These are phyloP conservation scores for Tipula unca DNA, from an alignment of 2,888 invertebrate genomes.

Conservation along the genomic window DNA sequence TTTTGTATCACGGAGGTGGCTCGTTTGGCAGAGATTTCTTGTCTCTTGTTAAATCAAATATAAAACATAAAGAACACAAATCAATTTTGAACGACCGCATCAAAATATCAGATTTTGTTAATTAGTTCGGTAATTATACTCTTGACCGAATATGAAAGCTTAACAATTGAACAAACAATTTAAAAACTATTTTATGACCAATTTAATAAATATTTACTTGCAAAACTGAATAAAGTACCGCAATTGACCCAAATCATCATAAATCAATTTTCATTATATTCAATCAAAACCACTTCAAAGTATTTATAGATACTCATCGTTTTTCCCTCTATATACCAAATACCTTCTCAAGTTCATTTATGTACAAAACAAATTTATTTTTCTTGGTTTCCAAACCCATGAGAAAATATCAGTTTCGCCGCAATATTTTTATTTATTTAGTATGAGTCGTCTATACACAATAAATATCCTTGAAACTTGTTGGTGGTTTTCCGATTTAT, in stretches of 20 bases:
- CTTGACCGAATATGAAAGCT: too few relatives aligned
- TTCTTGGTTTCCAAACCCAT: not conserved
- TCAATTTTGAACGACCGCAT: too few relatives aligned
- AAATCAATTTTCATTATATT: not conserved
- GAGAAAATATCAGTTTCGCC: not conserved
- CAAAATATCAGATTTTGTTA: too few relatives aligned
- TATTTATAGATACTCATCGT: not conserved
- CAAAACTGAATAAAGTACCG: not conserved
- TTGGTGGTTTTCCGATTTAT: too few relatives aligned
- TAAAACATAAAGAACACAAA: too few relatives aligned
- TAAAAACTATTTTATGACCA: not conserved
- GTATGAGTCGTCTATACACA: not conserved
- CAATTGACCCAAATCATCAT: not conserved
- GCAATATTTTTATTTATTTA: not conserved
- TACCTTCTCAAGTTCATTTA: not conserved
- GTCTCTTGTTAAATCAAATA: too few relatives aligned
- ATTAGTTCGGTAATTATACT: too few relatives aligned
- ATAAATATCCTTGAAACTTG: not conserved
- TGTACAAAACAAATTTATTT: not conserved
- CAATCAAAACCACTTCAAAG: not conserved
- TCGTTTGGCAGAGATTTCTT: too few relatives aligned
- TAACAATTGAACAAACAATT: too few relatives aligned
- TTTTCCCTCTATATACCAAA: not conserved
- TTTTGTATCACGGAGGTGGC: too few relatives aligned
- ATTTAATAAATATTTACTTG: not conserved